Evolutionary conservation across 2,888 invertebrate species (phyloP), one percentile per base, ranked within the genome.

Genomic region (Pseudococcus viburni): DNA sequence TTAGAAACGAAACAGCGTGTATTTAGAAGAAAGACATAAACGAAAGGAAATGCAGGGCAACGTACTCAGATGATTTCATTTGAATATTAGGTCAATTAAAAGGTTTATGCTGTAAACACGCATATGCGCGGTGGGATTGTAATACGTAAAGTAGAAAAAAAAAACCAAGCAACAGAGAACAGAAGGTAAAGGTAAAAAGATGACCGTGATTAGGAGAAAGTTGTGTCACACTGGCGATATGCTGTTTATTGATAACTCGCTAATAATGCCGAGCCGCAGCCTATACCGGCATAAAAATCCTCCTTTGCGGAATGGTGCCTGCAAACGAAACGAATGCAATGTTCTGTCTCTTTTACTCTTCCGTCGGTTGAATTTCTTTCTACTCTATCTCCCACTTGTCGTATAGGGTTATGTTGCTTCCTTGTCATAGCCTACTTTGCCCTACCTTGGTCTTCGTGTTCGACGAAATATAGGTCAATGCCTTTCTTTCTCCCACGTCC

Each of bases 401-500:
- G 86, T 46, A 77, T 46, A 77, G 39, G 46, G 73, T 73, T 15
- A 68, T 86, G 33, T 83, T 26, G 88, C 77, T 88, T 88, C 88
- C 88, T 88, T 83, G 88, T 88, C 88, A 77, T 88, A 88, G 88
- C 88, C 88, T 88, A 88, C 88, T 88, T 88, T 88, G 51, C 80
- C 88, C 88, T 88, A 55, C 88, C 80, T 77, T 51, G 55, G 80
- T 46, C 80, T 51, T 51, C 80, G 80, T 39, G 42, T 48, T 46
- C 46, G 46, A 26, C 73, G 46, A 39, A 88, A 88, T 88, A 55
- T 88, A 77, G 88, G 88, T 88, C 88, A 88, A 88, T 88, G 88
- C 88, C 88, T 88, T 83, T 88, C 88, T 88, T 88, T 88, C 88
- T 88, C 88, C 88, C 88, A 88, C 88, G 88, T 88, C 88, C 80